Base-by-base conservation (phyloP, 2,113 vertebrate genomes). In the Burhinus bistriatus region DNA sequence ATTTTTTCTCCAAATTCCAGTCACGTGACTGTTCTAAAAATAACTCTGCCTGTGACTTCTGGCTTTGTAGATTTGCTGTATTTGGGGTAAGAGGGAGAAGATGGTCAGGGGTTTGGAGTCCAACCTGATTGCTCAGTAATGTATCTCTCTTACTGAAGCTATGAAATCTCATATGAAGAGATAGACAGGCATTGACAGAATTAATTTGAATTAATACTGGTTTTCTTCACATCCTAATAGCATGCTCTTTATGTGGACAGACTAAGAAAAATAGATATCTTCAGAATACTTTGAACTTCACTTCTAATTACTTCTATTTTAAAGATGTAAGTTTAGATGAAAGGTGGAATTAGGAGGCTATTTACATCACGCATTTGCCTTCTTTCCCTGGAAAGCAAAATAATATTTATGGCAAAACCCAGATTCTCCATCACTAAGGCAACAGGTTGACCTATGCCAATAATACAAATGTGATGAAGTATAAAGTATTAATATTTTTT, bases 11-110 rank as follows among this genome's bases (percentile, higher is more conserved):
- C 58, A 71, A 89, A 90, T 81, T 95, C 80, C 30, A 82, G 76
- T 84, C 94, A 96, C 8, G 34, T 97, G 94, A 96, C 59, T 87
- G n/a, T 21, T 15, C 42, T 93, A 93, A 94, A 95, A 97, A 92
- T 93, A 97, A 51, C 25, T 61, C 59, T 89, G 95, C 71, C 83
- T 96, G 25, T 78, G 85, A 83, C 44, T 97, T 90, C 62, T 92
- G 49, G 42, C 55, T 93, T 90, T 96, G 54, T 83, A 83, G 79
- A 59, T 89, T 94, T 75, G 9, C 59, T 90, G 3, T 90, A 80
- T 93, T 92, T 88, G 54, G 20, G 40, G 34, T 77, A 85, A 83
- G 26, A 83, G 34, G 58, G 91, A 87, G 75, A 90, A 61, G 68
- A 89, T 22, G 30, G 94, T n/a, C 4, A 3, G 42, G 40, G 71